These are phyloP conservation scores for Argyra leucocephala DNA, from an alignment of 2,888 invertebrate species.

Conservation along the genomic window DNA sequence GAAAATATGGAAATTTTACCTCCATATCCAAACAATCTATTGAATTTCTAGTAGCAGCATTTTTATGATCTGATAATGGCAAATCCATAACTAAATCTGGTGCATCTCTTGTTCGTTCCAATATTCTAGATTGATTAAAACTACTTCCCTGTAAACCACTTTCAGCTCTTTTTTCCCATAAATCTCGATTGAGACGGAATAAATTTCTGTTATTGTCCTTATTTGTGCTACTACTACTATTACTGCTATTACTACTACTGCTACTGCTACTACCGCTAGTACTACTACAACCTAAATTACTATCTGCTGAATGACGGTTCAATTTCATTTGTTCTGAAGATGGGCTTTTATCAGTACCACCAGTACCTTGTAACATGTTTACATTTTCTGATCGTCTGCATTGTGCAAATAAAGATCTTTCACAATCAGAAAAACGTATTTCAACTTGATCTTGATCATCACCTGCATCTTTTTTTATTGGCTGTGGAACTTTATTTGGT, in stretches of 20 bases:
- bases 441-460: background rate
- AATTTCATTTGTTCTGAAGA: background rate
- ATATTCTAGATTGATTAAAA: constrained; percentile 35
- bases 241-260: background rate
- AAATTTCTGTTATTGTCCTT: constrained; percentile 20
- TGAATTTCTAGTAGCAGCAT: constrained; percentile 30
- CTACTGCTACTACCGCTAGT: background rate
- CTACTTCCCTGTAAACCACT: constrained; percentile 46
- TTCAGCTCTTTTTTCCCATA: constrained; percentile 53
- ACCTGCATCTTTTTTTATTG: background rate
- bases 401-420: constrained; percentile 15
- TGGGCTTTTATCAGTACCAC: background rate
- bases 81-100: constrained; percentile 78
- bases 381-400: background rate
- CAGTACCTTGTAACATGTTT: constrained; percentile 10
- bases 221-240: constrained; percentile 11
- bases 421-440: constrained; percentile 25
- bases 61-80: constrained; percentile 49
- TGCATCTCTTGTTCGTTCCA: constrained; percentile 45
- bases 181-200: constrained; percentile 46
- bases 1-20: constrained; percentile 9
- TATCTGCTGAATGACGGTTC: background rate
- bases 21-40: constrained; percentile 34
- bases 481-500: constrained; percentile 21
- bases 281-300: background rate